Evolutionary conservation across 2,113 vertebrate genomes (phyloP).

Genomic region (Zingel zingel): DNA sequence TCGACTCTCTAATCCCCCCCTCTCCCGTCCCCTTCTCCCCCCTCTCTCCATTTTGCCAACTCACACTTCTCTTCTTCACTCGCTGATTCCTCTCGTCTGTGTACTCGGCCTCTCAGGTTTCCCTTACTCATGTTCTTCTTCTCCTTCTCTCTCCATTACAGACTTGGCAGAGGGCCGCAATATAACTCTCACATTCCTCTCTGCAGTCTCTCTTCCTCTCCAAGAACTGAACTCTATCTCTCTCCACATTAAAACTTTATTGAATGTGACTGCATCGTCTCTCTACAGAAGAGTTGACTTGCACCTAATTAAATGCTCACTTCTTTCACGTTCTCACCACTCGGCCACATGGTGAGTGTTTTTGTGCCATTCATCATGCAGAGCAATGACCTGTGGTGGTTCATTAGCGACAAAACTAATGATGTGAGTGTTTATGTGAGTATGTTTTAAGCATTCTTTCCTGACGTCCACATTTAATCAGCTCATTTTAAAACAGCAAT

Average conservation of each 20-base stretch:
- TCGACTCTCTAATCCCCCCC: constrained; percentile 18
- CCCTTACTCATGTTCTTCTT: constrained; percentile 62
- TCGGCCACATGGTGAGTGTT: background rate
- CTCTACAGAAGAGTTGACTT: constrained; percentile 27
- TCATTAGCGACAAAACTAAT: constrained; percentile 3
- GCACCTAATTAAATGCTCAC: constrained; percentile 39
- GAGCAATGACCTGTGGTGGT: background rate
- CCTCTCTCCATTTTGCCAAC: constrained; percentile 44
- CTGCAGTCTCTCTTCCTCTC: constrained; percentile 51
- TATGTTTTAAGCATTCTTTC: background rate
- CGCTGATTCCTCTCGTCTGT: constrained; percentile 32
- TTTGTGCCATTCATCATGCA: background rate
- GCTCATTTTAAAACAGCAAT: background rate
- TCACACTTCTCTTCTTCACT: constrained; percentile 60
- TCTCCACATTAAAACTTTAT: constrained; percentile 46
- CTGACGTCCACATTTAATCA: background rate
- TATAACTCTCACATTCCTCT: constrained; percentile 78
- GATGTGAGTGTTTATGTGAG: background rate
- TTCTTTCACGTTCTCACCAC: constrained; percentile 24
- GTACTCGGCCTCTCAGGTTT: constrained; percentile 54
- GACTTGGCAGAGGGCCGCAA: constrained; percentile 68
- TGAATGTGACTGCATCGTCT: constrained; percentile 7
- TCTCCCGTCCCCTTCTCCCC: constrained; percentile 16
- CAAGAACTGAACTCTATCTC: constrained; percentile 32
- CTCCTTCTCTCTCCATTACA: constrained; percentile 62